These are phyloP conservation scores for Phaonia tiefii DNA, from an alignment of 2,888 invertebrate genomes.

Conservation along the genomic window DNA sequence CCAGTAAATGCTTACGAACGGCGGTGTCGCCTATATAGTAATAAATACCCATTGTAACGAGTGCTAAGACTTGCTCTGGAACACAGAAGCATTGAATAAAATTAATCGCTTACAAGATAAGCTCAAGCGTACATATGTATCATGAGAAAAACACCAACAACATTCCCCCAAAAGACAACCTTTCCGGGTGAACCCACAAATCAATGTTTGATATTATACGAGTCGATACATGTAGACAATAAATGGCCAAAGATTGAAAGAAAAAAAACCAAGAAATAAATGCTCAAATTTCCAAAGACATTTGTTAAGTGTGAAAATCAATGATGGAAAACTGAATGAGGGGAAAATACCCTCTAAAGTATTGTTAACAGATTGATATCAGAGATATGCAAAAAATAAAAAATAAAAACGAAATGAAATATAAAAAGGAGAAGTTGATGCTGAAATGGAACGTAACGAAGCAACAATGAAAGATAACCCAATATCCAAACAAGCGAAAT, in stretches of 20 bases:
- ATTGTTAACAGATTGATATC: constrained; percentile 77
- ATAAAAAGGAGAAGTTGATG: constrained; percentile 31
- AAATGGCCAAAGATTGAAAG: constrained; percentile 2
- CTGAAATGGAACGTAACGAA: constrained; percentile 1
- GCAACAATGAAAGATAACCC: constrained; percentile 42
- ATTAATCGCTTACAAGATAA: constrained; percentile 62
- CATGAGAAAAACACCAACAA: constrained; percentile 21
- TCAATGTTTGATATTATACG: constrained; percentile 46
- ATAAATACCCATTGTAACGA: no score
- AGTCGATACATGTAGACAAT: neutral
- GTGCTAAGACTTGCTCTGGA: neutral
- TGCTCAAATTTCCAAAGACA: constrained; percentile 60
- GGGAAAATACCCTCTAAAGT: constrained; percentile 68
- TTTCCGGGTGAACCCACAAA: constrained; percentile 49
- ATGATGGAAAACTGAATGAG: constrained; percentile 42
- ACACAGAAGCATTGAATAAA: constrained; percentile 33
- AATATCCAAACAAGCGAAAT: constrained; percentile 44
- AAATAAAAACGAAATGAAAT: constrained; percentile 24
- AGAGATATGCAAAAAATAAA: constrained; percentile 65
- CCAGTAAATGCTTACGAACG: neutral
- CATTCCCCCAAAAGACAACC: constrained; percentile 17
- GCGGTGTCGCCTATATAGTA: no score
- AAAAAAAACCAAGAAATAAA: constrained; percentile 34
- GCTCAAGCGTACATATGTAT: constrained; percentile 11
- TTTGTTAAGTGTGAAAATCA: constrained; percentile 67